Percentiles rank a stretch among this genome's conserved stretches.
phyloP scores from a whole-genome alignment of 2,888 invertebrate genomes.

The Tridacna gigas region DNA sequence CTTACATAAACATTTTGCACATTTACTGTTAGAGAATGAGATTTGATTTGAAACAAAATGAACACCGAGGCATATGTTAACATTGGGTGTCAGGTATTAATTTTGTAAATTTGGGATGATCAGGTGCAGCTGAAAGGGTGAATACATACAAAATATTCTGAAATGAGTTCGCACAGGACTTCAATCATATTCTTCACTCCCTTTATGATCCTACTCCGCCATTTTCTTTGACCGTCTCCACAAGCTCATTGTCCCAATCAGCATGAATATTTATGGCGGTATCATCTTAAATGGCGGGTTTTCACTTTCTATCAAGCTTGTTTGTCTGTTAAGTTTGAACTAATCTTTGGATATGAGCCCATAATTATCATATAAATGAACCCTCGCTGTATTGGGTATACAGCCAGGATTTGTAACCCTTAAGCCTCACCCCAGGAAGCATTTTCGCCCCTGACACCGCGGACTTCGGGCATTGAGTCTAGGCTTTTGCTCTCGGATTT shows the following conservation, averaged over 20 bases:
- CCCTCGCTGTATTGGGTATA: slow-evolving; percentile 37
- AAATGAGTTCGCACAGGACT: slow-evolving; percentile 24
- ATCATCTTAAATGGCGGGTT: slow-evolving; percentile 57
- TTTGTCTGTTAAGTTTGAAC: slow-evolving; percentile 47
- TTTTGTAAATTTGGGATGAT: neutral
- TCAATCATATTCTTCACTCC: slow-evolving; percentile 17
- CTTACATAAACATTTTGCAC: too few relatives aligned
- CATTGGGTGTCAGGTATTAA: neutral
- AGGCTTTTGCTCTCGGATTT: slow-evolving; percentile 8
- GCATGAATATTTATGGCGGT: slow-evolving; percentile 63
- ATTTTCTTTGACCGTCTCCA: slow-evolving; percentile 9
- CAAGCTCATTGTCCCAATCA: slow-evolving; percentile 31
- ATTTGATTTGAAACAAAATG: too few relatives aligned
- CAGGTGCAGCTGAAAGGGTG: slow-evolving; percentile 6
- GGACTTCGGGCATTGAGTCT: slow-evolving; percentile 26
- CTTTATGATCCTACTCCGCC: slow-evolving; percentile 18
- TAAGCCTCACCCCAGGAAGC: slow-evolving; percentile 48
- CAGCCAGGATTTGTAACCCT: slow-evolving; percentile 53
- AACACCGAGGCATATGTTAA: too few relatives aligned
- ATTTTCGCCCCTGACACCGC: slow-evolving; percentile 54
- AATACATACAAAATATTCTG: slow-evolving; percentile 23
- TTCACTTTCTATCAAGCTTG: slow-evolving; percentile 59
- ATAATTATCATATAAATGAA: slow-evolving; percentile 69
- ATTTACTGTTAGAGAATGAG: too few relatives aligned
- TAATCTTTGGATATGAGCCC: slow-evolving; percentile 47